Conservation (phyloP, 2,888 invertebrate genomes). For the Phengaris arion region DNA sequence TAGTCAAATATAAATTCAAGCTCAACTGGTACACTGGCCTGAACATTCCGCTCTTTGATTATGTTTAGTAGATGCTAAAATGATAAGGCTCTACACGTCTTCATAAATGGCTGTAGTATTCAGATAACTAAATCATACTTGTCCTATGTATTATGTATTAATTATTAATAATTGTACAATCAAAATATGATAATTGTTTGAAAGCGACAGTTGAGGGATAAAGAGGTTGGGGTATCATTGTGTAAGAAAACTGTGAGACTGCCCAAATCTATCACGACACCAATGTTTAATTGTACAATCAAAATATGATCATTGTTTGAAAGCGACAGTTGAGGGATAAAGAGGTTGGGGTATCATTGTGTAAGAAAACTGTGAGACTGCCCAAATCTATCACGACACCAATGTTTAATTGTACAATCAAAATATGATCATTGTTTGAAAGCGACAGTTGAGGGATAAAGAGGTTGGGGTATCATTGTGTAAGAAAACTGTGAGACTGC, state of each 20-base stretch:
- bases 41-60: background rate
- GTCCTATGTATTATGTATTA: background rate
- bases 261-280: constrained; percentile 4
- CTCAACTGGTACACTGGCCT: background rate
- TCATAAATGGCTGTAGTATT: background rate
- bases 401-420: constrained; percentile 1
- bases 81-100: background rate
- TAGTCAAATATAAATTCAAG: background rate
- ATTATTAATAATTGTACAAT: background rate
- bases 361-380: background rate
- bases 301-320: background rate
- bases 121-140: background rate
- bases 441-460: background rate
- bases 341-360: background rate
- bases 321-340: background rate
- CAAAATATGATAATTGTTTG: background rate
- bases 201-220: background rate
- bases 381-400: constrained; percentile 6
- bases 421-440: background rate
- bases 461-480: background rate
- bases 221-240: background rate
- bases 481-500: background rate
- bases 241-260: background rate
- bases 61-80: background rate
- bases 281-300: constrained; percentile 1